These are phyloP conservation scores for Anoplopoma fimbria DNA, from an alignment of 2,113 vertebrate species.

Conservation along the genomic window DNA sequence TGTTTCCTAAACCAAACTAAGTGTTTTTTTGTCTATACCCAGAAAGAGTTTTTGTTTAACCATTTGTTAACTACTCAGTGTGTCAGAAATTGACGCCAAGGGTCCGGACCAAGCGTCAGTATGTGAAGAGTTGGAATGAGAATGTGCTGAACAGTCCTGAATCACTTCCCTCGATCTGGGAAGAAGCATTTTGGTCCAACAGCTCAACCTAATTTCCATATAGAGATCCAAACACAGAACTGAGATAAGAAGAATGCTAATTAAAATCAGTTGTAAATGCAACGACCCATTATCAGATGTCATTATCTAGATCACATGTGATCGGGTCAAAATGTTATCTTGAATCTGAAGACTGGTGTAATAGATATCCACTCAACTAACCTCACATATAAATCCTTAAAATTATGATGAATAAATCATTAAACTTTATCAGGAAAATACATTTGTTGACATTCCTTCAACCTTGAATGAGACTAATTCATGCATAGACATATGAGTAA, in stretches of 20 bases:
- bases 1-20: no score
- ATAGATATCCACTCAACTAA: not conserved
- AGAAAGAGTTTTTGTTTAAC: no score
- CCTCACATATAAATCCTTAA: not conserved
- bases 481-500: not conserved
- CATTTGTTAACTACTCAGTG: no score
- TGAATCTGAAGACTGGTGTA: not conserved
- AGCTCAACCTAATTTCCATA: not conserved
- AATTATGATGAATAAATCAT: not conserved
- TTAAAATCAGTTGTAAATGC: not conserved
- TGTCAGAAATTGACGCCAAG: no score
- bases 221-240: not conserved
- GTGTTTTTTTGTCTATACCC: no score
- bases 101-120: no score
- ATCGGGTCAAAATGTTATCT: no score
- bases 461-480: not conserved
- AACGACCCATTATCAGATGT: not conserved
- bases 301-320: not conserved
- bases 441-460: not conserved
- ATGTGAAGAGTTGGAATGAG: no score
- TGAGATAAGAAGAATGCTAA: not conserved
- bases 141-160: no score
- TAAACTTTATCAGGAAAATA: not conserved
- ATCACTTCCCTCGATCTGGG: no score
- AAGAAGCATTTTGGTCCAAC: no score